These are phyloP conservation scores for Drosophila elegans DNA, from an alignment of 1,140 invertebrate species.

Conservation along the genomic window DNA sequence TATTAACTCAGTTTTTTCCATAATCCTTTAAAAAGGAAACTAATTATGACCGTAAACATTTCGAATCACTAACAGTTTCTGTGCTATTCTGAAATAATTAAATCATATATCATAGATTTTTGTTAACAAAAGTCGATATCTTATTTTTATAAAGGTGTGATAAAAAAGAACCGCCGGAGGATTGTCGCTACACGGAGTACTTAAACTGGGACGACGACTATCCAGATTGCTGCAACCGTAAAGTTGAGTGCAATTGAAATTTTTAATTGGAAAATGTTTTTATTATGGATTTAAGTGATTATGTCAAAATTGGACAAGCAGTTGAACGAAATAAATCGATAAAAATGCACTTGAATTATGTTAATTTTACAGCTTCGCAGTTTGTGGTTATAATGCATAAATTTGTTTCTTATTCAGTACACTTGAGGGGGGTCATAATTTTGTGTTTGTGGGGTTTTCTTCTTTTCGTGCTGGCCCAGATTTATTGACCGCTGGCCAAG, in stretches of 20 bases:
- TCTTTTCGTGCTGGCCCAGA: slow-evolving; percentile 1
- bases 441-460: slow-evolving; percentile 9
- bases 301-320: slow-evolving; percentile 4
- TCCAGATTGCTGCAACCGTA: slow-evolving; percentile 48
- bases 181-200: slow-evolving; percentile 28
- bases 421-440: slow-evolving; percentile 13
- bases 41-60: too few relatives aligned
- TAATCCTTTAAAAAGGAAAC: too few relatives aligned
- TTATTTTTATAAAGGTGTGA: slow-evolving; percentile 34
- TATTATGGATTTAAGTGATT: slow-evolving; percentile 2
- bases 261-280: slow-evolving; percentile 2
- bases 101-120: too few relatives aligned
- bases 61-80: too few relatives aligned
- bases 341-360: background rate
- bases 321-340: background rate
- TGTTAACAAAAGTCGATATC: too few relatives aligned
- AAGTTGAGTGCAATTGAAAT: slow-evolving; percentile 40
- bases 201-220: slow-evolving; percentile 23
- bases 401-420: slow-evolving; percentile 4
- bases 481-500: slow-evolving; percentile 36
- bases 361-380: slow-evolving; percentile 5
- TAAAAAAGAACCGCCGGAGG: slow-evolving; percentile 1
- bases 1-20: too few relatives aligned
- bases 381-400: background rate
- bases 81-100: too few relatives aligned